Evolutionary conservation across 2,888 invertebrate genomes (phyloP).

Genomic region (Blastobasis lacticolella): DNA sequence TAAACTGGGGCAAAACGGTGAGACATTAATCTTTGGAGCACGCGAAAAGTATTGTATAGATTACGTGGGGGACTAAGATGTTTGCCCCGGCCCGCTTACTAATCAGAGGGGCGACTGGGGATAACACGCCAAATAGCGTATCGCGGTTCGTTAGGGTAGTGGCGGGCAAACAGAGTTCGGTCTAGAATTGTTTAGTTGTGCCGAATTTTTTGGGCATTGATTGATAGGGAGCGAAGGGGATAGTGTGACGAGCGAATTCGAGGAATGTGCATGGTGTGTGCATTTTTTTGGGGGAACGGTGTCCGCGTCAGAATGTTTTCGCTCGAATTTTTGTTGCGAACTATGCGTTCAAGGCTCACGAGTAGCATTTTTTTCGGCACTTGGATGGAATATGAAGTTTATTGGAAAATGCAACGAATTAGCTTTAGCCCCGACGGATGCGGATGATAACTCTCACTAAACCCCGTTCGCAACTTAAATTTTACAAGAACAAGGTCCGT

Average conservation of each 20-base stretch:
- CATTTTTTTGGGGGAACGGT: not conserved
- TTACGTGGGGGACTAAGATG: constrained; percentile 46
- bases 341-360: too few relatives aligned
- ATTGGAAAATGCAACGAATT: too few relatives aligned
- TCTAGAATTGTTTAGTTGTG: too few relatives aligned
- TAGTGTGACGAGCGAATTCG: too few relatives aligned
- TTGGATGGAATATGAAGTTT: too few relatives aligned
- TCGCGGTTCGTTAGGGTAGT: constrained; percentile 8
- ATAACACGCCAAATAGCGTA: constrained; percentile 26
- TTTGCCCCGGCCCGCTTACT: constrained; percentile 37
- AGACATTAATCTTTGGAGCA: constrained; percentile 58
- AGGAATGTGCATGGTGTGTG: too few relatives aligned
- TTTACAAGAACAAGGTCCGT: too few relatives aligned
- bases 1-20: constrained; percentile 56
- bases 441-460: too few relatives aligned
- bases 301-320: constrained; percentile 7
- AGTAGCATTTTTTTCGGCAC: too few relatives aligned
- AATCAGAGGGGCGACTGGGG: constrained; percentile 32
- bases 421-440: too few relatives aligned
- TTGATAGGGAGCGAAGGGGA: constrained; percentile 3
- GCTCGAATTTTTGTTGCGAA: not conserved
- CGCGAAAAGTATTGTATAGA: constrained; percentile 57
- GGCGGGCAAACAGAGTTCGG: not conserved
- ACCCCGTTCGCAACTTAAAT: too few relatives aligned
- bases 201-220: too few relatives aligned